Evolutionary conservation across 2,113 vertebrate species (phyloP).

Genomic region (Motacilla alba): DNA sequence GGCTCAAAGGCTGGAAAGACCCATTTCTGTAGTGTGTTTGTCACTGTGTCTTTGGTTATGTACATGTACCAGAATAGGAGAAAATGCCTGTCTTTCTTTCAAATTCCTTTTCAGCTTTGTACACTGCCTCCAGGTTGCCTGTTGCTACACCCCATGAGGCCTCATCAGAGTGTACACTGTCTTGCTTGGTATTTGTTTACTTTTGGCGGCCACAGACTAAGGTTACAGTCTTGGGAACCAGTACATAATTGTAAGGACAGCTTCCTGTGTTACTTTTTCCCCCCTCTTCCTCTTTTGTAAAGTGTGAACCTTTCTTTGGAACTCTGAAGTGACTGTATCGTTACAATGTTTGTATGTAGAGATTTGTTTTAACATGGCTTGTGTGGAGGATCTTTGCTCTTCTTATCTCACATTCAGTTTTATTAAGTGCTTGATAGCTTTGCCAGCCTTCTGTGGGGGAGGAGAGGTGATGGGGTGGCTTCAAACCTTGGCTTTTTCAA

Average conservation of each 20-base stretch:
- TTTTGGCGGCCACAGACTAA: constrained; percentile 17
- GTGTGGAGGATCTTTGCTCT: constrained; percentile 23
- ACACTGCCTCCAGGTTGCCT: constrained; percentile 3
- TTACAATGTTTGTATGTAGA: constrained; percentile 26
- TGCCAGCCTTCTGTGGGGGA: background rate
- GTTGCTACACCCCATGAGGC: background rate
- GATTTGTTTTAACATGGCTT: constrained; percentile 22
- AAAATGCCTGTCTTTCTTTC: background rate
- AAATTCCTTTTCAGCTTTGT: background rate
- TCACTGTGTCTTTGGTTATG: background rate
- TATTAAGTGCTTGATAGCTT: constrained; percentile 12
- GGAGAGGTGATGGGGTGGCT: background rate
- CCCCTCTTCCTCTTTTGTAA: constrained; percentile 7
- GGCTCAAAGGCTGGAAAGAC: background rate
- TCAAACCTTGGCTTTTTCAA: background rate
- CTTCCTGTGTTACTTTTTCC: background rate
- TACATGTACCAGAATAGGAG: background rate
- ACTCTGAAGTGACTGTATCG: constrained; percentile 18
- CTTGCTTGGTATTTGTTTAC: constrained; percentile 11
- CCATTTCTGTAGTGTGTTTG: background rate
- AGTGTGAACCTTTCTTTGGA: constrained; percentile 39
- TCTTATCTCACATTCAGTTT: constrained; percentile 33
- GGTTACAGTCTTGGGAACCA: constrained; percentile 26
- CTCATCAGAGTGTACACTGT: constrained; percentile 3
- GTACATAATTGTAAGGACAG: constrained; percentile 12